Evolutionary conservation across 2,888 invertebrate genomes (phyloP), one percentile per base, ranked within the genome.

Genomic region (Sceliomorpha sp.): DNA sequence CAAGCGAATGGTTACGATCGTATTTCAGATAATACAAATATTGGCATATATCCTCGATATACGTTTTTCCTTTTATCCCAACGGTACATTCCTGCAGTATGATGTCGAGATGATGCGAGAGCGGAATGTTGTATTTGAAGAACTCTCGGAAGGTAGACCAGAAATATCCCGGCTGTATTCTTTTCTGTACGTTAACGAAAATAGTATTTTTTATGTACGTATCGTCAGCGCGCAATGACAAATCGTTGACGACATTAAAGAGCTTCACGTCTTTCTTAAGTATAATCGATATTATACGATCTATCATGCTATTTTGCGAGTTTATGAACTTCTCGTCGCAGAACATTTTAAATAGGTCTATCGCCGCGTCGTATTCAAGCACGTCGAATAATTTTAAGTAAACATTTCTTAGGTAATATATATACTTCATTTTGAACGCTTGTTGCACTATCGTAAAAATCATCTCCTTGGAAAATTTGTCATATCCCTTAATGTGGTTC

Each of bases 11-110:
- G 15, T 56, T 62, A 0, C 2, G 1, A 5, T 60, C 60, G 10
- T 56, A 45, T 14, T 68, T 68, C 27, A 68, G 26, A 17, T 51
- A 50, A 12, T 55, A 44, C 0, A 68, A 14, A 12, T 55, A 68
- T 12, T 39, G 20, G n/a, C 55, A 56, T 10, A 68, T 44, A 12
- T 68, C 68, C 6, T 48, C 56, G 4, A 68, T 1, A 29, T 60
- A 50, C 1, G 8, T 29, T 0, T 29, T 15, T 8, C 44, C 51
- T 12, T 44, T 59, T 1, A 14, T 20, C 3, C 26, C 0, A 14
- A 8, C 8, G 5, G 60, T 42, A 24, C 60, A 60, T 14, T 67
- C 67, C 7, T 44, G 5, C 7, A 60, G 26, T 9, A 67, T 55
- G 0, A 4, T 4, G 1, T 55, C 45, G 1, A 68, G 14, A 17